These are phyloP conservation scores for Camponotus fellah DNA, from an alignment of 2,888 invertebrate species.

Conservation along the genomic window DNA sequence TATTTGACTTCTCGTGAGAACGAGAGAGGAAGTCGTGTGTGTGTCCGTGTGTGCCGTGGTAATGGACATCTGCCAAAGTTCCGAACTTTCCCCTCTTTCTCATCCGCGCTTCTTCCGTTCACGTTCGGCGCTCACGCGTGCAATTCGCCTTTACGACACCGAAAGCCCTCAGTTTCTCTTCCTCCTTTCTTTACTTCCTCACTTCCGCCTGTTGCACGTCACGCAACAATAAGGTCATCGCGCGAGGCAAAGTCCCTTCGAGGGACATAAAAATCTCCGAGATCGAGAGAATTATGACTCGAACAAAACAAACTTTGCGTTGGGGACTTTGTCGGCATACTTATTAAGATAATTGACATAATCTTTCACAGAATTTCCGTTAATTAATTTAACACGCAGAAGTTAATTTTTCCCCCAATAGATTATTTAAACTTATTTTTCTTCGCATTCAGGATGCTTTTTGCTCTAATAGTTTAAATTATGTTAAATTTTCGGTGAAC, in stretches of 20 bases:
- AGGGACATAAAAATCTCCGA: constrained; percentile 7
- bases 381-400: neutral
- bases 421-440: neutral
- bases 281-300: neutral
- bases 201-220: constrained; percentile 74
- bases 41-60: constrained; percentile 49
- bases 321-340: neutral
- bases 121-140: constrained; percentile 54
- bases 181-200: constrained; percentile 76
- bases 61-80: constrained; percentile 74
- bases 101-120: constrained; percentile 66
- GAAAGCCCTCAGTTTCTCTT: constrained; percentile 67
- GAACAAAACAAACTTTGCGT: constrained; percentile 20
- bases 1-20: constrained; percentile 69
- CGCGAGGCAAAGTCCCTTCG: constrained; percentile 48
- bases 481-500: neutral
- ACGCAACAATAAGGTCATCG: constrained; percentile 81
- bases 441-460: neutral
- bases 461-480: neutral
- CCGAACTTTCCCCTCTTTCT: constrained; percentile 72
- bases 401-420: neutral
- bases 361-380: neutral
- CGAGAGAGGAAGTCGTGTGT: constrained; percentile 60
- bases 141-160: constrained; percentile 61
- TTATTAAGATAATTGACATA: neutral